phyloP scores from a whole-genome alignment of 2,888 invertebrate genomes.

The Phorcus lineatus region DNA sequence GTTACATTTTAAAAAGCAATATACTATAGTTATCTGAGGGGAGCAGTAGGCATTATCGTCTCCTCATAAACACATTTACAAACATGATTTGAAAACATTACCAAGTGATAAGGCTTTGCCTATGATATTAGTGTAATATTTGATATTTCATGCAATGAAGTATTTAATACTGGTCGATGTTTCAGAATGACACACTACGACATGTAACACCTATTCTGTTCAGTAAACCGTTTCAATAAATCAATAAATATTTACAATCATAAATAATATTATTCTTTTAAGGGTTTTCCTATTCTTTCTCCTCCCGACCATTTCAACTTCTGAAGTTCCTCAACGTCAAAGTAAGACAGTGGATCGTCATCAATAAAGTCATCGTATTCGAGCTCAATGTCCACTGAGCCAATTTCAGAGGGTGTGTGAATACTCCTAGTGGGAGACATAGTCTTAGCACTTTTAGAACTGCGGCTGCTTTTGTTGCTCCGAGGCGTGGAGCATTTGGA shows the following conservation, averaged over 20 bases:
- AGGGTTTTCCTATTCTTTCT: conserved; percentile 57
- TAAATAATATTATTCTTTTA: conserved; percentile 9
- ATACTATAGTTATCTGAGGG: too few relatives aligned
- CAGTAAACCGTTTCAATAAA: neutral
- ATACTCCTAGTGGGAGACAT: conserved; percentile 65
- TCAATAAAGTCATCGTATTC: conserved; percentile 71
- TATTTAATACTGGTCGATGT: too few relatives aligned
- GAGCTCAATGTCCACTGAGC: conserved; percentile 55
- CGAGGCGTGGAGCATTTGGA: conserved; percentile 48
- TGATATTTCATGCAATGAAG: too few relatives aligned
- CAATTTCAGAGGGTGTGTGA: conserved; percentile 59
- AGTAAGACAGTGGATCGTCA: conserved; percentile 69
- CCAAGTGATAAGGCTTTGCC: too few relatives aligned
- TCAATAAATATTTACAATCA: neutral
- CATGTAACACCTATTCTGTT: neutral
- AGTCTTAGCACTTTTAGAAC: conserved; percentile 53
- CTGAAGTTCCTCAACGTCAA: conserved; percentile 64
- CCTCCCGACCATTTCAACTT: conserved; percentile 65
- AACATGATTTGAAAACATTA: too few relatives aligned
- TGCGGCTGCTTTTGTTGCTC: conserved; percentile 49
- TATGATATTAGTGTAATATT: too few relatives aligned
- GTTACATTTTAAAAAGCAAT: too few relatives aligned
- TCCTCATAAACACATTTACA: too few relatives aligned
- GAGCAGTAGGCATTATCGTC: too few relatives aligned
- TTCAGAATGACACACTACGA: too few relatives aligned